Percentiles rank a stretch among this genome's conserved stretches.
These are phyloP conservation scores for Glaucomys volans DNA, from an alignment of 2,113 vertebrate species.

Conservation along the genomic window DNA sequence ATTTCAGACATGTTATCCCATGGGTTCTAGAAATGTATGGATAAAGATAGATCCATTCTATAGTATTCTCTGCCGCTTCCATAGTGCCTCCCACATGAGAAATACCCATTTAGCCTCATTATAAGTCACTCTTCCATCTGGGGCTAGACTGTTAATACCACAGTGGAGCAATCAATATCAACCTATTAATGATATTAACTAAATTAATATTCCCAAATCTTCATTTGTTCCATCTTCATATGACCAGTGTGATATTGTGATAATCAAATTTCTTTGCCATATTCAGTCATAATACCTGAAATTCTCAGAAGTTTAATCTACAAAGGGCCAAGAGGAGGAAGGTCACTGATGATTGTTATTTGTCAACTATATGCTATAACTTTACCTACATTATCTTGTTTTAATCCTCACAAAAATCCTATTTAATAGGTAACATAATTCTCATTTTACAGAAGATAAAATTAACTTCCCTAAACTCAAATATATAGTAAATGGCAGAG, in stretches of 20 bases:
- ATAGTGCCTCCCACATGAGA: not conserved
- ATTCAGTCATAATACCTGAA: not conserved
- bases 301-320: not conserved
- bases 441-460: not conserved
- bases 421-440: not conserved
- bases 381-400: not conserved
- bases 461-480: not conserved
- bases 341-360: not conserved
- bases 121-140: not conserved
- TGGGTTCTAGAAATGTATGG: not conserved
- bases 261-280: not conserved
- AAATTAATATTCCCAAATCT: not conserved
- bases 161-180: not conserved
- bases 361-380: not conserved
- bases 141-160: not conserved
- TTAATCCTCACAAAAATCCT: not conserved
- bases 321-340: not conserved
- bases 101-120: not conserved
- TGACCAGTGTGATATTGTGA: not conserved
- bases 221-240: not conserved
- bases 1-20: not conserved
- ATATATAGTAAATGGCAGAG: not conserved
- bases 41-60: not conserved
- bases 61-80: not conserved
- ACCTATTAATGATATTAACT: not conserved